A percentile compares a stretch with the other conserved stretches of the same genome.
phyloP scores from a whole-genome alignment of 2,113 vertebrate genomes.

The Megaceryle torquata region DNA sequence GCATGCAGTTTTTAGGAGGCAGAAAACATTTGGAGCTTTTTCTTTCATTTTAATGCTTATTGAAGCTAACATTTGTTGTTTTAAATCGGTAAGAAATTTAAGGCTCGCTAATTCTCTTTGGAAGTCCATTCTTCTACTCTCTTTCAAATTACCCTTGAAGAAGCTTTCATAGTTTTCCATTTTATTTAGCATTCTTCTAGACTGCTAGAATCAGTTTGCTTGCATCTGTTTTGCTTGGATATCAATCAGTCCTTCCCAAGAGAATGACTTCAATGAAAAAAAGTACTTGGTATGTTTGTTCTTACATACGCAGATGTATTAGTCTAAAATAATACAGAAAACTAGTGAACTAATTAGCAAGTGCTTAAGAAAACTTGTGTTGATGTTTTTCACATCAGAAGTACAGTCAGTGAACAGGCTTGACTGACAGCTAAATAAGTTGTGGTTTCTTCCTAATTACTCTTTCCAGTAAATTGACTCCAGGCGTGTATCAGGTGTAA shows the following conservation, averaged over 20 bases:
- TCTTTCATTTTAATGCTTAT: neutral
- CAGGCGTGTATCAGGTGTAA: neutral
- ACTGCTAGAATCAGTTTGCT: neutral
- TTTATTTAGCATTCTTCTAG: neutral
- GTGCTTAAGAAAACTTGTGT: neutral
- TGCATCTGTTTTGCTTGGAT: neutral
- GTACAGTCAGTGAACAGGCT: neutral
- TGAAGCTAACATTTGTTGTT: neutral
- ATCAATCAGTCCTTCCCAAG: neutral
- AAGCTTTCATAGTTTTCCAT: neutral
- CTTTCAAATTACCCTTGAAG: neutral
- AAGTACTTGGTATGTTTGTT: neutral
- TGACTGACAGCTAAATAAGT: neutral
- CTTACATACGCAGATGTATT: neutral
- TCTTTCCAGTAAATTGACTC: neutral
- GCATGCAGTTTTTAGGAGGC: neutral
- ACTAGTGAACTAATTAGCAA: neutral
- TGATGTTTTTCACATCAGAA: neutral
- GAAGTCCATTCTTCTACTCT: neutral
- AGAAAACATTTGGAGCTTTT: neutral
- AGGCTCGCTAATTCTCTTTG: neutral
- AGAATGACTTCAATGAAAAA: neutral
- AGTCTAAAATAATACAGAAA: neutral
- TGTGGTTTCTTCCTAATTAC: neutral
- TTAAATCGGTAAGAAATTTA: neutral